These are phyloP conservation scores for Alouatta palliata DNA, from an alignment of 2,113 vertebrate genomes.

Conservation along the genomic window DNA sequence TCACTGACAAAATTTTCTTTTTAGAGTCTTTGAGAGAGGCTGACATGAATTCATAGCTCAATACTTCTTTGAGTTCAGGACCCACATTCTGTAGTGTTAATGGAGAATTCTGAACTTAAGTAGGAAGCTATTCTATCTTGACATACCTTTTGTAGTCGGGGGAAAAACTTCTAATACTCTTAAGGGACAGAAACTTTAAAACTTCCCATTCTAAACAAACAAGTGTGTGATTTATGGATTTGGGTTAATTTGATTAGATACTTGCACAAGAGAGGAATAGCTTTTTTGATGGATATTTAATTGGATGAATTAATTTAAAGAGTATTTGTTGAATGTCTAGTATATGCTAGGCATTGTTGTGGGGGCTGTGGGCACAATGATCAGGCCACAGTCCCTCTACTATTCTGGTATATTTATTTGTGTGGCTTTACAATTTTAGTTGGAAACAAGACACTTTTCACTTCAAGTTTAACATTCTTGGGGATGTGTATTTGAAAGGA, in stretches of 20 bases:
- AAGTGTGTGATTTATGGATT: constrained; percentile 10
- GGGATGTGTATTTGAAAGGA: not conserved
- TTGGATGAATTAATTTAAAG: constrained; percentile 17
- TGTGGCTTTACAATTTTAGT: not conserved
- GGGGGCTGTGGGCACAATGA: not conserved
- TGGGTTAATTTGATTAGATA: constrained; percentile 16
- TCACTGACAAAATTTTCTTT: not conserved
- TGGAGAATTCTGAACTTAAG: not conserved
- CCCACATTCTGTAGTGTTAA: not conserved
- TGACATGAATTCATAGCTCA: not conserved
- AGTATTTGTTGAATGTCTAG: not conserved
- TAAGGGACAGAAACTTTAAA: not conserved
- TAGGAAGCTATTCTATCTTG: not conserved
- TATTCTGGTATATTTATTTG: constrained; percentile 6
- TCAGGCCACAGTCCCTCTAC: not conserved
- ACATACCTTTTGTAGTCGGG: not conserved
- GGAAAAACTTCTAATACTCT: not conserved
- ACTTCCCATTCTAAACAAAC: not conserved
- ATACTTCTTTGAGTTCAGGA: not conserved
- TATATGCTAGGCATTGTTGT: not conserved
- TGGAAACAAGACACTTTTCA: constrained; percentile 4
- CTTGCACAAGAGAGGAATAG: not conserved
- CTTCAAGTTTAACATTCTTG: constrained; percentile 23
- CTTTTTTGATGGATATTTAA: not conserved
- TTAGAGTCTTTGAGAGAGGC: not conserved